Evolutionary conservation across 2,113 vertebrate species (phyloP), one percentile per base, ranked within the genome.

Genomic region (Xiphorhynchus elegans): DNA sequence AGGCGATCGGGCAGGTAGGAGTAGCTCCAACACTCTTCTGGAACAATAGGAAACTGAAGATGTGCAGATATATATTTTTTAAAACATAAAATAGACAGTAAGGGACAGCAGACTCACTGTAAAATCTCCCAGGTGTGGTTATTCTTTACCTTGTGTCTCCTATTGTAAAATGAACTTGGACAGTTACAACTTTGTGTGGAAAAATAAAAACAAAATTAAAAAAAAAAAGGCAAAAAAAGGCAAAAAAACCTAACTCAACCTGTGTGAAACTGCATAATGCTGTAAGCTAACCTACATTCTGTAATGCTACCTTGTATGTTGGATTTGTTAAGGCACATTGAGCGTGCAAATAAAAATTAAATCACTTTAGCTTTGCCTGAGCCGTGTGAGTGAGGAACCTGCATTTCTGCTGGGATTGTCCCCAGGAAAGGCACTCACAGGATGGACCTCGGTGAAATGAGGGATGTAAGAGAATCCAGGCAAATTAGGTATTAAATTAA

Each of bases 331-430:
- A 99, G 44, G 98, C 98, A 98, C 98, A 97, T 91, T 59, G 93
- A 96, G 90, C 89, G 98, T 99, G 98, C 98, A 98, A 99, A 99
- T 99, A 99, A 99, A 99, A 97, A 97, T 97, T 95, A 95, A 98
- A 97, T 98, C 98, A 98, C 97, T 98, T 96, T 87, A 87, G 52
- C 49, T 33, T 76, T 14, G 52, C 37, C 62, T 80, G 14, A 9
- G 74, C 88, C 1, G 0, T 52, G 21, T 93, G 56, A 83, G 52
- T 23, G 4, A 26, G 35, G 25, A 73, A 72, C 56, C 7, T 18
- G 20, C 6, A 70, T 53, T 82, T 55, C 77, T 81, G 68, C 84
- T 72, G 2, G 6, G 46, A 13, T 12, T 4, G 2, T 26, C 44
- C 52, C 4, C 33, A 31, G 70, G 67, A 17, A 44, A 56, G 78